Conservation (phyloP, 2,888 invertebrate genomes). For the Leucophenga montana region DNA sequence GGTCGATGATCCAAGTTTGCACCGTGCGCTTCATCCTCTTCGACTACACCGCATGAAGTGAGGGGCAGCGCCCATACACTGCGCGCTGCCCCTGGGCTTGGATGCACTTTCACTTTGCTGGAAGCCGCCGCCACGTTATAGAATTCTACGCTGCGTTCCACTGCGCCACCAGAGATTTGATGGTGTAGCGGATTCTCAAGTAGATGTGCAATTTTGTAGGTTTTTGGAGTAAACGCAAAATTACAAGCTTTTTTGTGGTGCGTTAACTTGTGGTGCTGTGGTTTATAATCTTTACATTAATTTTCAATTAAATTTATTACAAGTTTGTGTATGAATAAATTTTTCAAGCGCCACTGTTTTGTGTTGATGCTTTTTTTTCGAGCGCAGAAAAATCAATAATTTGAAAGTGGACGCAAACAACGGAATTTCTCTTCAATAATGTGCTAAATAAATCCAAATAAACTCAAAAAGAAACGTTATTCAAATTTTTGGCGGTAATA, state of each 20-base stretch:
- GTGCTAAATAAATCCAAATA: too few relatives aligned
- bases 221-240: slow-evolving; percentile 37
- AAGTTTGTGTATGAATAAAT: too few relatives aligned
- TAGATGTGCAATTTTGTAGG: slow-evolving; percentile 69
- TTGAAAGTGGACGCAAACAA: neutral
- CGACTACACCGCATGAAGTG: slow-evolving; percentile 86
- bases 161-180: slow-evolving; percentile 56
- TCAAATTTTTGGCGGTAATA: too few relatives aligned
- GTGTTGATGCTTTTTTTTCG: too few relatives aligned
- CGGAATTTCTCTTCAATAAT: too few relatives aligned
- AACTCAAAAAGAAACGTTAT: too few relatives aligned
- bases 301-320: too few relatives aligned
- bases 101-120: slow-evolving; percentile 78
- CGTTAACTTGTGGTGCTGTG: too few relatives aligned
- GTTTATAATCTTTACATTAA: neutral
- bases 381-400: slow-evolving; percentile 9
- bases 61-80: slow-evolving; percentile 90
- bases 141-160: slow-evolving; percentile 67
- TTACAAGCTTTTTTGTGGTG: too few relatives aligned
- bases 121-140: slow-evolving; percentile 74
- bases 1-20: slow-evolving; percentile 72
- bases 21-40: slow-evolving; percentile 75
- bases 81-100: slow-evolving; percentile 91
- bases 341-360: too few relatives aligned
- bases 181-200: slow-evolving; percentile 69